These are phyloP conservation scores for Pithys albifrons DNA, from an alignment of 2,113 vertebrate species.

Conservation along the genomic window DNA sequence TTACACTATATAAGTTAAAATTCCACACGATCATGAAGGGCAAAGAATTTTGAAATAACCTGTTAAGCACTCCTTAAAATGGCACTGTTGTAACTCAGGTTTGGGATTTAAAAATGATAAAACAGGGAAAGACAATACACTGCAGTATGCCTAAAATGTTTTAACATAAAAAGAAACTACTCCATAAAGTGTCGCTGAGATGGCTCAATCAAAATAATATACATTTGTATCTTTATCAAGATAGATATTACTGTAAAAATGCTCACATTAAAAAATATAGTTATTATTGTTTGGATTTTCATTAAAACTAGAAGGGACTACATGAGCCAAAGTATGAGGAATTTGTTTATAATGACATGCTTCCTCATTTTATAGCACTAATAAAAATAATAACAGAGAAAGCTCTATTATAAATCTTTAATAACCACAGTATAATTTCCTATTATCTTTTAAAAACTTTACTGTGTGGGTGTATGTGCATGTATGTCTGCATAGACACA, in stretches of 20 bases:
- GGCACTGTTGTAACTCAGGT: constrained; percentile 56
- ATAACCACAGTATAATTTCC: not conserved
- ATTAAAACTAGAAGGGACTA: constrained; percentile 45
- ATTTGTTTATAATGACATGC: constrained; percentile 13
- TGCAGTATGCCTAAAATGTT: not conserved
- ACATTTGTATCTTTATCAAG: constrained; percentile 65
- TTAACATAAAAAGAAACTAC: constrained; percentile 40
- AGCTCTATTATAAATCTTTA: constrained; percentile 52
- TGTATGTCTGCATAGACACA: constrained; percentile 15
- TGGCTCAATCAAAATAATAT: constrained; percentile 64
- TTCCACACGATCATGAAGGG: not conserved
- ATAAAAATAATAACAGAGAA: constrained; percentile 64
- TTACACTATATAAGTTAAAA: constrained; percentile 66
- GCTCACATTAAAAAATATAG: constrained; percentile 65
- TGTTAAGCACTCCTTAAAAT: constrained; percentile 57
- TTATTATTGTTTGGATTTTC: constrained; percentile 42
- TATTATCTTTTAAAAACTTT: constrained; percentile 15
- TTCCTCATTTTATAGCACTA: constrained; percentile 58
- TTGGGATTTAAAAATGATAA: constrained; percentile 31
- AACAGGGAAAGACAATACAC: constrained; percentile 8
- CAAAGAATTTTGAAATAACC: constrained; percentile 36
- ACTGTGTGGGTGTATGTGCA: not conserved
- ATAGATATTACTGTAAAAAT: constrained; percentile 66
- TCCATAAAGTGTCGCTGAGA: constrained; percentile 63
- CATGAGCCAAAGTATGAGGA: constrained; percentile 27